phyloP scores from a whole-genome alignment of 2,888 invertebrate genomes.

The Shargacucullia verbasci region DNA sequence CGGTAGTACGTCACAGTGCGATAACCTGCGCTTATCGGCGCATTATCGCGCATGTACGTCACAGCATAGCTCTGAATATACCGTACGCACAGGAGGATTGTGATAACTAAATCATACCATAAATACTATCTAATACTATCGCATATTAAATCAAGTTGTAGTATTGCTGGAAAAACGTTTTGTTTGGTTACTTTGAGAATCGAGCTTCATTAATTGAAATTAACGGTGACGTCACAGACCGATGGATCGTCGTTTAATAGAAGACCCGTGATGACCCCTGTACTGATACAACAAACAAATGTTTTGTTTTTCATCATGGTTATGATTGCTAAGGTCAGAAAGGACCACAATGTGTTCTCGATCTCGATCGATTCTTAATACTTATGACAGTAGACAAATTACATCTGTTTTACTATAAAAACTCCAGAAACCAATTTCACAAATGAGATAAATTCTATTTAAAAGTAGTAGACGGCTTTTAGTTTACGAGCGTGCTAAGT shows the following conservation, averaged over 20 bases:
- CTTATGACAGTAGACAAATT: no score
- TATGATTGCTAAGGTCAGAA: no score
- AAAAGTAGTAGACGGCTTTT: conserved; percentile 22
- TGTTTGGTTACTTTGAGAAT: no score
- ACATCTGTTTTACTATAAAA: conserved; percentile 6
- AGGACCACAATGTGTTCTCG: no score
- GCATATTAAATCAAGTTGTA: conserved; percentile 14
- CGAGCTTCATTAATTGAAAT: no score
- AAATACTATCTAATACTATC: conserved; percentile 39
- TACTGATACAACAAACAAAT: no score
- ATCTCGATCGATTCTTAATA: no score
- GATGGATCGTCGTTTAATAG: no score
- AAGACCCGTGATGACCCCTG: no score
- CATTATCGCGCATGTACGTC: conserved; percentile 59
- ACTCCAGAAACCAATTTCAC: conserved; percentile 10
- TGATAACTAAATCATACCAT: conserved; percentile 49
- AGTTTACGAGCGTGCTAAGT: conserved; percentile 12
- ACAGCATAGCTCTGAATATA: conserved; percentile 50
- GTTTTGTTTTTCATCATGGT: no score
- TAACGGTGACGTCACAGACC: no score
- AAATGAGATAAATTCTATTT: conserved; percentile 12
- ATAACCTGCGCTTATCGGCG: conserved; percentile 60
- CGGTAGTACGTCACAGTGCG: conserved; percentile 55
- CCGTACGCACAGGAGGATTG: conserved; percentile 50
- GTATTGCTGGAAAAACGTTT: conserved; percentile 6